Base-by-base conservation (phyloP, 2,113 vertebrate genomes). In the Brachypteracias leptosomus region DNA sequence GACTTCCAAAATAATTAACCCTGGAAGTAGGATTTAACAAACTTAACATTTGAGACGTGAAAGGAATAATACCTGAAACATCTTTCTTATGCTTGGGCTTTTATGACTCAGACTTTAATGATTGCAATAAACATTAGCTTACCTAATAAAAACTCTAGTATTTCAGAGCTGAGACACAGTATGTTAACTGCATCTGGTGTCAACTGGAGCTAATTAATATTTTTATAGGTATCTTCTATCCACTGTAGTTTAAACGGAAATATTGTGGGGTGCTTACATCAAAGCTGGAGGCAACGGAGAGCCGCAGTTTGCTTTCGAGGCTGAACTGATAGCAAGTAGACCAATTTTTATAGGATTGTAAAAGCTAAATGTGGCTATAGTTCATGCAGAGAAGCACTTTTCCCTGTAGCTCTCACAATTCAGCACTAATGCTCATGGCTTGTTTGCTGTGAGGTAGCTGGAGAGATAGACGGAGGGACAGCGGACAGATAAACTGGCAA, bases 141-240 rank as follows among this genome's bases (percentile, higher is more conserved):
- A 97, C 97, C 97, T 98, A 98, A 97, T 98, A 98, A 98, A 97
- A 97, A 96, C 96, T 96, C 94, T 70, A 93, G 94, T 88, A 95
- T 97, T 97, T 98, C 94, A 82, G 97, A 97, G 88, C 84, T 95
- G 96, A 95, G 47, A 73, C 79, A 13, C 94, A 94, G 96, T 93
- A 96, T 79, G 95, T 85, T 96, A 95, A 97, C 95, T 96, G 96
- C 97, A 97, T 97, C 97, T 97, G 97, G 97, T 98, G 97, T 98
- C 97, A 98, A 97, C 97, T 97, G 96, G 96, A 98, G 97, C 97
- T 98, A 98, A 98, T 98, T 98, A 98, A 98, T 98, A 98, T 98
- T 98, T 98, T 98, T 98, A 97, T 98, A 98, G 97, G 97, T 98
- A 94, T 98, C 97, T 98, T 97, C 98, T 95, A 95, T 94, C 94